These are phyloP conservation scores for Entelurus aequoreus DNA, from an alignment of 2,113 vertebrate genomes.

Conservation along the genomic window DNA sequence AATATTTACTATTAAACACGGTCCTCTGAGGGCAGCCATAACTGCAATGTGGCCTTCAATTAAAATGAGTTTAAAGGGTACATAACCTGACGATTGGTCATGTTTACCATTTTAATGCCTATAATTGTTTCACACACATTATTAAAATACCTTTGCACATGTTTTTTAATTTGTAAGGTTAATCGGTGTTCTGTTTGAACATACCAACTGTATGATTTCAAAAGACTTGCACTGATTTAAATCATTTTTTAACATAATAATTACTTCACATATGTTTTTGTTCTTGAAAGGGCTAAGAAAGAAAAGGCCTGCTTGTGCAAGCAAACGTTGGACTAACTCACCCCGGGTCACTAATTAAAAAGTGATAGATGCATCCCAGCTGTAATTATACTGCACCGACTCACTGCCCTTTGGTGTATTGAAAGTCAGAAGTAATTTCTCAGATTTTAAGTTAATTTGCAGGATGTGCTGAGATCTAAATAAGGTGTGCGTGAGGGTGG, in stretches of 20 bases:
- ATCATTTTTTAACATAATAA: not conserved
- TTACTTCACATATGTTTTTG: constrained; percentile 7
- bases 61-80: too few relatives aligned
- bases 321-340: constrained; percentile 34
- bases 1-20: too few relatives aligned
- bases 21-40: too few relatives aligned
- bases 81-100: too few relatives aligned
- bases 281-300: constrained; percentile 16
- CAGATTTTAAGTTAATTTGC: constrained; percentile 23
- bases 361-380: constrained; percentile 39
- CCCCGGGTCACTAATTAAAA: constrained; percentile 49
- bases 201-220: not conserved
- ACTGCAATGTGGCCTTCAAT: too few relatives aligned
- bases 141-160: too few relatives aligned
- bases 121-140: too few relatives aligned
- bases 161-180: too few relatives aligned
- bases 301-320: constrained; percentile 15
- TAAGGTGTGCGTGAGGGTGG: constrained; percentile 3
- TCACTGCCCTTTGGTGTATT: constrained; percentile 40
- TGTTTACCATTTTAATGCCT: too few relatives aligned
- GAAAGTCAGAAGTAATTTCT: constrained; percentile 41
- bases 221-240: not conserved
- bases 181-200: too few relatives aligned
- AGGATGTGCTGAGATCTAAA: constrained; percentile 17
- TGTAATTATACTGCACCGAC: constrained; percentile 48